Conservation (phyloP, 1,140 invertebrate species). For the Brachionus paranguensis region DNA sequence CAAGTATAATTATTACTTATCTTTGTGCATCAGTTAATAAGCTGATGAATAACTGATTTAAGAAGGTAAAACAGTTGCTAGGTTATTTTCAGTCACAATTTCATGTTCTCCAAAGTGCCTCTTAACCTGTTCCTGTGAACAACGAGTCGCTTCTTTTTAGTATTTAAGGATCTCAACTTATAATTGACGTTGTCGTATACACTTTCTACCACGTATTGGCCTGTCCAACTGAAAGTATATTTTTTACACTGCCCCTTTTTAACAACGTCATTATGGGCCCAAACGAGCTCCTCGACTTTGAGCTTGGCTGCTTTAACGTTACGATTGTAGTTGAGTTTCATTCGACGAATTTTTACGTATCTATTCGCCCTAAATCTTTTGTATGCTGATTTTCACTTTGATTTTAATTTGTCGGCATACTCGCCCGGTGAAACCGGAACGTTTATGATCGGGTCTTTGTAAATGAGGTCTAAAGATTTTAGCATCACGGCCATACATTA, state of each 20-base stretch:
- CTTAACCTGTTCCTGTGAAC: too few relatives aligned
- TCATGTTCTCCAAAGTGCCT: too few relatives aligned
- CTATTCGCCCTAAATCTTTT: neutral
- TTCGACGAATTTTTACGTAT: neutral
- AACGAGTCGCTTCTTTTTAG: too few relatives aligned
- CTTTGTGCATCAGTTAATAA: too few relatives aligned
- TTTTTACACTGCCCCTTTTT: slow-evolving; percentile 6
- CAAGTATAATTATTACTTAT: too few relatives aligned
- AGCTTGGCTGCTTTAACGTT: neutral
- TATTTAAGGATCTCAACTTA: neutral
- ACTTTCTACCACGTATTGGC: neutral
- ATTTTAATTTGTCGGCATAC: neutral
- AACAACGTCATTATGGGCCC: neutral
- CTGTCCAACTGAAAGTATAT: neutral
- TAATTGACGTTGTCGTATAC: neutral
- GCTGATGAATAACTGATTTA: too few relatives aligned
- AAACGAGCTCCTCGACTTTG: neutral
- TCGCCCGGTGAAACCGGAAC: neutral
- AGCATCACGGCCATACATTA: neutral
- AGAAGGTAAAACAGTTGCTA: too few relatives aligned
- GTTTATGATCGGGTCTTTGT: neutral
- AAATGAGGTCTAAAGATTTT: slow-evolving; percentile 13
- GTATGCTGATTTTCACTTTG: neutral
- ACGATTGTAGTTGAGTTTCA: neutral
- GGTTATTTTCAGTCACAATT: too few relatives aligned